Conservation (phyloP, 2,797 vertebrate species). For the Mormyrus hasselquistii region DNA sequence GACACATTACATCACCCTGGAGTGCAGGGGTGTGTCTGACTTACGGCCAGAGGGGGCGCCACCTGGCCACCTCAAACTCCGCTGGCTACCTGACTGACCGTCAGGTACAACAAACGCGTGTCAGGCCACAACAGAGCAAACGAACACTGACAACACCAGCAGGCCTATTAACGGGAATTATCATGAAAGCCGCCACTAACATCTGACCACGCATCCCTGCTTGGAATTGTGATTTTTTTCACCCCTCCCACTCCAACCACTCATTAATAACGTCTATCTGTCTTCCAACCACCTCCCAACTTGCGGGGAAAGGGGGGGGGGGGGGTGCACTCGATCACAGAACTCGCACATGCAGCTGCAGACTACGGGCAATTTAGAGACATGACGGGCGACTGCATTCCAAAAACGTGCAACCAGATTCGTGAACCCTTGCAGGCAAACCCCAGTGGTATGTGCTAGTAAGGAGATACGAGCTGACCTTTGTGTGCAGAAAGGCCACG, state of each 20-base stretch:
- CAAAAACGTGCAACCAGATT: constrained; percentile 2
- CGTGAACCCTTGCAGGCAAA: constrained; percentile 20
- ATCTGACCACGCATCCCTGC: neutral
- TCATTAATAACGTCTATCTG: neutral
- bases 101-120: neutral
- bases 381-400: neutral
- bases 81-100: neutral
- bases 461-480: neutral
- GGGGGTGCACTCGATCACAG: neutral
- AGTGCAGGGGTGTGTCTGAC: neutral
- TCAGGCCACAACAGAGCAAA: neutral
- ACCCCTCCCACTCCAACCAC: neutral
- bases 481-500: neutral
- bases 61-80: neutral
- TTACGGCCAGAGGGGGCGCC: neutral
- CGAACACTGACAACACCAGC: neutral
- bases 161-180: neutral
- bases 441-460: neutral
- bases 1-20: neutral
- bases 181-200: neutral
- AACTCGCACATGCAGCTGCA: constrained; percentile 29
- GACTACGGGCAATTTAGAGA: constrained; percentile 17
- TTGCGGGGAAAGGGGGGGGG: neutral
- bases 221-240: neutral
- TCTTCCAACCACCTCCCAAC: neutral